Conservation (phyloP, 2,797 vertebrate species). For the Lithobates sylvaticus region DNA sequence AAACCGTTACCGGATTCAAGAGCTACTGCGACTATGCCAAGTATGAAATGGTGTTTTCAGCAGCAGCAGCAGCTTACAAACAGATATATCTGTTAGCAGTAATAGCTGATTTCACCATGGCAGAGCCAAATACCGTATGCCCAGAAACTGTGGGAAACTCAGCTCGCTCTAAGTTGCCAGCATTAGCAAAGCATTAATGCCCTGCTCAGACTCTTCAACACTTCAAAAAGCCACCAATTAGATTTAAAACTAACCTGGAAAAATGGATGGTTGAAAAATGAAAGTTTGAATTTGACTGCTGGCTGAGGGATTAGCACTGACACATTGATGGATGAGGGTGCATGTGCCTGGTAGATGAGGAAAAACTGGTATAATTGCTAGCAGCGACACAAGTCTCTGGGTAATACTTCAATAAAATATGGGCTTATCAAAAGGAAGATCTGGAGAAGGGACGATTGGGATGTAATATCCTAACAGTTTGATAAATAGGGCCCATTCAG, state of each 20-base stretch:
- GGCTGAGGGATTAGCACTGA: not conserved
- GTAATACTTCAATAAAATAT: not conserved
- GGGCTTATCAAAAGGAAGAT: not conserved
- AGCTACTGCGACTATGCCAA: not conserved
- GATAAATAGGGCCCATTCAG: no score
- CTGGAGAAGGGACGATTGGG: not conserved
- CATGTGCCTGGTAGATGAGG: not conserved
- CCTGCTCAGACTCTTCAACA: no score
- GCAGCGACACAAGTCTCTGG: not conserved
- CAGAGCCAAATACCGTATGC: not conserved
- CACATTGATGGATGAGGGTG: not conserved
- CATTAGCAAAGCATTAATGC: not conserved
- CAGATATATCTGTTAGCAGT: not conserved
- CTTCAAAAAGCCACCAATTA: not conserved
- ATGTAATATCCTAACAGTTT: not conserved
- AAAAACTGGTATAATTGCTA: not conserved
- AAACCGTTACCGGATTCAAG: no score
- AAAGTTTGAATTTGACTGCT: not conserved
- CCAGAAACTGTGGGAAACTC: not conserved
- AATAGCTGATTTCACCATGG: not conserved
- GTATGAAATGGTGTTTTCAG: not conserved
- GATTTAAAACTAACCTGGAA: not conserved
- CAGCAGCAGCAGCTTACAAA: no score
- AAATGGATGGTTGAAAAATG: not conserved
- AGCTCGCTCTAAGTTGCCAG: not conserved